Evolutionary conservation across 2,888 invertebrate genomes (phyloP), one percentile per base, ranked within the genome.

Genomic region (Euproctis similis): DNA sequence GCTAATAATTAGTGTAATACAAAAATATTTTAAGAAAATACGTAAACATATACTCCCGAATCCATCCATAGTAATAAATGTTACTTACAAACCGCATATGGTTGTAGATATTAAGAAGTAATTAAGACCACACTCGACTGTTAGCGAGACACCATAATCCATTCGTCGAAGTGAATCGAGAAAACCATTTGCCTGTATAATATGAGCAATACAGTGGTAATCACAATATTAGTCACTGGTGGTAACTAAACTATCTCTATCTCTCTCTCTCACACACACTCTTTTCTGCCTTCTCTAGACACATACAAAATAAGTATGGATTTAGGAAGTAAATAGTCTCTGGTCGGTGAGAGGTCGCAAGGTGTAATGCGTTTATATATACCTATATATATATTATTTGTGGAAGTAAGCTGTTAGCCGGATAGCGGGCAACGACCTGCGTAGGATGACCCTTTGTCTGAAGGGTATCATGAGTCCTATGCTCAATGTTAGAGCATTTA

Each of bases 371-470:
- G 11, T 16, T n/a, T 26, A 30, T 14, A 12, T 50, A 12, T 23
- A 23, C 21, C 6, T 10, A 5, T 11, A 21, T 7, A 10, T n/a
- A n/a, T n/a, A n/a, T n/a, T n/a, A n/a, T n/a, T 49, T 33, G 36
- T 58, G 65, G 70, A 72, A 66, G 53, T 46, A 45, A 41, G 38
- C 49, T 52, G 69, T 73, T 66, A 53, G 55, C 42, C 52, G 39
- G 59, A 54, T 46, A 41, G 50, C 62, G 69, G 70, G 52, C 72
- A 65, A 61, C 63, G 73, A 59, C 64, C 74, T 69, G 74, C 70
- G 73, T 71, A 73, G 75, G 75, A 39, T 45, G 72, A 63, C 65
- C 70, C 72, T 71, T 66, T 59, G 67, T 66, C 61, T 62, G 57
- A 55, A 44, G 38, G 42, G 42, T 36, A 44, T 41, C 41, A 52